Conservation (phyloP, 1,140 invertebrate genomes). For the Triops cancriformis region DNA sequence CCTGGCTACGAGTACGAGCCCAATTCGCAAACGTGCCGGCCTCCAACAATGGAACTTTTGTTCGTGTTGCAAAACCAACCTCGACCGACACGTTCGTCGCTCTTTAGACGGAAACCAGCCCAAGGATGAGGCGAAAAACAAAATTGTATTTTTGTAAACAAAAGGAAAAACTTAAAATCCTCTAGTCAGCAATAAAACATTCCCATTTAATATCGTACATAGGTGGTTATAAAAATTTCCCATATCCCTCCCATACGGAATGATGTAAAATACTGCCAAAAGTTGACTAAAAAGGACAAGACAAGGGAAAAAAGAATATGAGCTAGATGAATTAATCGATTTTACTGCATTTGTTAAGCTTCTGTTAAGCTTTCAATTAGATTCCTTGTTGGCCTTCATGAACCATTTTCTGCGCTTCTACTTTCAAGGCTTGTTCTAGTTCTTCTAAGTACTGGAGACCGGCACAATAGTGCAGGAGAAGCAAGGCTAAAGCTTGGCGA, state of each 20-base stretch:
- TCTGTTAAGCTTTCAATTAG: background rate
- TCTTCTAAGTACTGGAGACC: slow-evolving; percentile 26
- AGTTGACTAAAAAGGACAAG: slow-evolving; percentile 7
- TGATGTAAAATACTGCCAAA: background rate
- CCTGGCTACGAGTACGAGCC: slow-evolving; percentile 47
- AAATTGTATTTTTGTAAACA: background rate
- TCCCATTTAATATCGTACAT: too few relatives aligned
- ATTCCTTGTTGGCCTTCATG: background rate
- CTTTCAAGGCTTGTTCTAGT: slow-evolving; percentile 20
- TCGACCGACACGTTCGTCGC: background rate
- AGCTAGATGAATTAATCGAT: background rate
- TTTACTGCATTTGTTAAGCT: background rate
- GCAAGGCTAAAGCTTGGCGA: slow-evolving; percentile 25
- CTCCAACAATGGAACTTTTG: slow-evolving; percentile 23
- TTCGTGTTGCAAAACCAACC: slow-evolving; percentile 18
- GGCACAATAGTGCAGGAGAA: slow-evolving; percentile 25
- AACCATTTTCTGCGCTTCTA: slow-evolving; percentile 6
- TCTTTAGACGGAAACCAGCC: background rate
- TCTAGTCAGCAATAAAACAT: too few relatives aligned
- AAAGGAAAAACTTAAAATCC: too few relatives aligned
- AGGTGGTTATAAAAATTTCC: background rate
- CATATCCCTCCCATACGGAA: background rate
- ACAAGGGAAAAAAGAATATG: slow-evolving; percentile 13
- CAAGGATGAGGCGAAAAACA: background rate
- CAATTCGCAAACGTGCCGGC: slow-evolving; percentile 17